A percentile compares a stretch with the other conserved stretches of the same genome.
Evolutionary conservation across 2,797 vertebrate species (phyloP).

Genomic region (Simalia tracyae): DNA sequence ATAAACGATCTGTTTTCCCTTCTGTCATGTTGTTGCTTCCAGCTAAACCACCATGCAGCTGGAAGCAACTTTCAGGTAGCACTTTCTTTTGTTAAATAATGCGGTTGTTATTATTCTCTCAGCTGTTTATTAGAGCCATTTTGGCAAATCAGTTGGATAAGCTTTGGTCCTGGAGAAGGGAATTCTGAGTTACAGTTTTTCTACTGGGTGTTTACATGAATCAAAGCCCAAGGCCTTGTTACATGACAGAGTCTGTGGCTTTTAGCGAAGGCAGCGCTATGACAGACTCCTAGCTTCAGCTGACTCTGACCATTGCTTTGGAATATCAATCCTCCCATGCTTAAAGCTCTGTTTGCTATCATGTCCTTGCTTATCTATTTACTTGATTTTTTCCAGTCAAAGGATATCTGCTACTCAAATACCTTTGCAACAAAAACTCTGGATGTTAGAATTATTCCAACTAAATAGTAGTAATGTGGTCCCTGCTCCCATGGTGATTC

Average conservation of each 20-base stretch:
- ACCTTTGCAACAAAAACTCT: not conserved
- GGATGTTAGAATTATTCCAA: not conserved
- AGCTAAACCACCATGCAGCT: not conserved
- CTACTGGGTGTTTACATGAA: not conserved
- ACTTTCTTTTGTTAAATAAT: constrained; percentile 1
- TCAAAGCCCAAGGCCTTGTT: constrained; percentile 16
- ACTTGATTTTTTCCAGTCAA: not conserved
- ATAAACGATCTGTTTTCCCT: not conserved
- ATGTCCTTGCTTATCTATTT: constrained; percentile 3
- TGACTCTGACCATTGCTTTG: not conserved
- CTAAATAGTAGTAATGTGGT: not conserved
- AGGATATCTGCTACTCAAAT: not conserved
- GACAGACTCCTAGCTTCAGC: not conserved
- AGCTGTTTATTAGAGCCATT: not conserved
- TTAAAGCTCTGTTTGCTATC: not conserved
- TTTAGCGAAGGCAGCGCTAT: not conserved
- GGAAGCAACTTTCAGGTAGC: not conserved
- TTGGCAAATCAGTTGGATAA: not conserved
- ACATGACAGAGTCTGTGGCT: not conserved
- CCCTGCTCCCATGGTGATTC: not conserved
- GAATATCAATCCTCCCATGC: not conserved
- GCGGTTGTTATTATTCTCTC: not conserved
- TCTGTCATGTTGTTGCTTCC: not conserved
- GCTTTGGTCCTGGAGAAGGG: not conserved
- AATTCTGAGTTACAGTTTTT: not conserved